Percentiles rank a stretch among this genome's conserved stretches.
These are phyloP conservation scores for Heliconius himera DNA, from an alignment of 1,140 invertebrate species.

Conservation along the genomic window DNA sequence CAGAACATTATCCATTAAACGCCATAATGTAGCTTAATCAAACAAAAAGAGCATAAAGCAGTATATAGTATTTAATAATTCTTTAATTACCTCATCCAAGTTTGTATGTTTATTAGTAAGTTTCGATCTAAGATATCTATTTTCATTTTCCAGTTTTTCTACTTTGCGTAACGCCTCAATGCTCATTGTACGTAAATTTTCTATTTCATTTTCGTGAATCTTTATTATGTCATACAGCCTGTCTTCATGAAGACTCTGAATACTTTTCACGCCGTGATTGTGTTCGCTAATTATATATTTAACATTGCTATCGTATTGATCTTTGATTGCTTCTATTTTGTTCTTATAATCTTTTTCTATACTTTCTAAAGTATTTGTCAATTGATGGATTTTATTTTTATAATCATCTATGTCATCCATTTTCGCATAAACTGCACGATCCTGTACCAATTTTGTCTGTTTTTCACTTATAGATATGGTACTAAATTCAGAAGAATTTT, in stretches of 20 bases:
- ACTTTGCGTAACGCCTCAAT: conserved; percentile 71
- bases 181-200: conserved; percentile 70
- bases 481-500: conserved; percentile 40
- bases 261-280: conserved; percentile 68
- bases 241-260: conserved; percentile 73
- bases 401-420: conserved; percentile 56
- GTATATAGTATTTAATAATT: neutral
- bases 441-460: conserved; percentile 39
- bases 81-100: conserved; percentile 40
- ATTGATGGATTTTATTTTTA: conserved; percentile 57
- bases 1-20: too few species aligned
- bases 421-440: conserved; percentile 58
- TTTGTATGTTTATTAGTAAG: conserved; percentile 3
- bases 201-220: conserved; percentile 73
- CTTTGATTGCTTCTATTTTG: conserved; percentile 69
- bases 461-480: conserved; percentile 36
- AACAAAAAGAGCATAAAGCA: neutral
- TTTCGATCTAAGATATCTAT: conserved; percentile 54
- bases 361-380: conserved; percentile 62
- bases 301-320: conserved; percentile 69
- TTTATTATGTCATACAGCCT: conserved; percentile 66
- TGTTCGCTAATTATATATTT: conserved; percentile 74
- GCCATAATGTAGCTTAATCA: neutral
- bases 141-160: conserved; percentile 69
- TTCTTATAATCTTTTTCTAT: conserved; percentile 69